These are phyloP conservation scores for Eupithecia abbreviata DNA, from an alignment of 2,888 invertebrate species.

Conservation along the genomic window DNA sequence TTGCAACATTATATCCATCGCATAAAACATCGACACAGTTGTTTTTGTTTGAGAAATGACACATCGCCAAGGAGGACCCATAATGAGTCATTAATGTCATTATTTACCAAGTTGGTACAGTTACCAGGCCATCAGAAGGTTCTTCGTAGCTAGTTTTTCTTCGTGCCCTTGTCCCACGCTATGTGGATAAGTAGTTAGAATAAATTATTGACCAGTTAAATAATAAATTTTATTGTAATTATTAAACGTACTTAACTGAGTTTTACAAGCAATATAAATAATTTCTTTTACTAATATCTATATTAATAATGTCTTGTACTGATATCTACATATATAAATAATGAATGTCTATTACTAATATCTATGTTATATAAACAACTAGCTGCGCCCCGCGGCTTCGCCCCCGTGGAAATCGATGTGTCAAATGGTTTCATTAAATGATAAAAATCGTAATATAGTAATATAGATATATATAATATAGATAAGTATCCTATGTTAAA, in stretches of 20 bases:
- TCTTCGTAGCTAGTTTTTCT: not conserved
- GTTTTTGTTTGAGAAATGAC: slow-evolving; percentile 3
- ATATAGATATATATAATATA: no score
- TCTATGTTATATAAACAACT: no score
- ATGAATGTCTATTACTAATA: no score
- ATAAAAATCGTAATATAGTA: no score
- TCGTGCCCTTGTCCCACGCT: slow-evolving; percentile 1
- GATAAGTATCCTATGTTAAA: no score
- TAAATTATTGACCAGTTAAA: not conserved
- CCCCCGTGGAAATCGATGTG: no score
- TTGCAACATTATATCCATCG: not conserved
- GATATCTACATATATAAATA: no score
- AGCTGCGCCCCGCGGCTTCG: no score
- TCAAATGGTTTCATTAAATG: no score
- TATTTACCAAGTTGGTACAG: not conserved
- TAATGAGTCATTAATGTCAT: not conserved
- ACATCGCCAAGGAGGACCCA: not conserved
- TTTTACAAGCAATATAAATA: not conserved
- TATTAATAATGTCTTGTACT: no score
- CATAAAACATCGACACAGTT: not conserved
- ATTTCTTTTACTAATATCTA: no score
- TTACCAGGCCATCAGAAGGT: not conserved
- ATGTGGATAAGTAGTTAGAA: not conserved
- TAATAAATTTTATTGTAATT: not conserved
- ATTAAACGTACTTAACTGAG: not conserved